Base-by-base conservation (phyloP, 1,140 invertebrate genomes). In the Pemphigus obesinymphae region DNA sequence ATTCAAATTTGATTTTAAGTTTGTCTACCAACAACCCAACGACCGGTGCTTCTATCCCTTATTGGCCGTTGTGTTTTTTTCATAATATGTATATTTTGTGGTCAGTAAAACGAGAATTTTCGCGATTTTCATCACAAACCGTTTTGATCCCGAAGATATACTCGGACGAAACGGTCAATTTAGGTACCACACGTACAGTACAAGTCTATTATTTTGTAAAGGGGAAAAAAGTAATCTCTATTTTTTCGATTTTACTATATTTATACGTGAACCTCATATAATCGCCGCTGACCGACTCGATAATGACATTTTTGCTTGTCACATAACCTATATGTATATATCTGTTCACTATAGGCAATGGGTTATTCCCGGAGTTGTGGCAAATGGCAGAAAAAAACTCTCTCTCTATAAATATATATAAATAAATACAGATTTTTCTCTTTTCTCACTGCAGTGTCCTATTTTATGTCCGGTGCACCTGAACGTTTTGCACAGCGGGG, bases 401-500 rank as follows among this genome's bases (percentile, higher is more conserved):
- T 66, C 37, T 66, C n/a, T 70, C 4, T 68, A 40, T 40, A 40
- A n/a, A 68, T 68, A 40, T 13, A 34, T 40, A 40, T n/a, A 68
- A 26, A 26, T 58, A n/a, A 26, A 34, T 70, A 70, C 68, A 45
- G 68, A 70, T 45, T 43, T 73, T 15, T 50, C 70, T 10, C 50
- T 26, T n/a, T 45, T 17, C 3, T 17, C 31, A 20, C 26, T 20
- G 29, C 23, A 20, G n/a, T n/a, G 43, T 45, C 15, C 29, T 31
- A 31, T 63, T 73, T 73, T 50, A 20, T 31, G 70, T 73, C 70
- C 43, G 26, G 45, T 17, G 45, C 70, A 73, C 70, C 70, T 73
- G 70, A 73, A 50, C 45, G 70, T 50, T 50, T 73, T 29, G 50
- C 70, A 29, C 68, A 70, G 68, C 45, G 68, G 68, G 68, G 68